Evolutionary conservation across 2,888 invertebrate genomes (phyloP), one percentile per base, ranked within the genome.

Genomic region (Dryococelus australis): DNA sequence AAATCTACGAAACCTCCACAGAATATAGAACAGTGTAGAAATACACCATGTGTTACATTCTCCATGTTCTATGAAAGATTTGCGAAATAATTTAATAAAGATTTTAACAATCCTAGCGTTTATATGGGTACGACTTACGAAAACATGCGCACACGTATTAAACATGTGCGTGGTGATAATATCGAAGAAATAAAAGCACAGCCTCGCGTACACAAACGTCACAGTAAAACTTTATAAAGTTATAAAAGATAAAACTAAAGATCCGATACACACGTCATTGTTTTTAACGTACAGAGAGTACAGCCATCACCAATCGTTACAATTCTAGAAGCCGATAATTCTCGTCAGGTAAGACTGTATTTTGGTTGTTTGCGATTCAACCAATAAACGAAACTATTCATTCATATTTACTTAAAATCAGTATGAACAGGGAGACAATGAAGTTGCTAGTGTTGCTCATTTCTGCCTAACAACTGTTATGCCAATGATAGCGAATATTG

Each of bases 11-110:
- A 79, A 79, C 16, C 24, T 79, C 24, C 79, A 79, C 79, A 79
- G 79, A 79, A 24, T 79, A 16, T 16, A 79, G 9, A 79, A 79
- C 79, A 79, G 20, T 27, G 79, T 79, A 8, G 20, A 79, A 8
- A 79, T 47, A 47, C 47, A 47, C 47, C 20, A 79, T 8, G 20
- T 79, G 79, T 79, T 79, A 79, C 6, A 79, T 26, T 79, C 16
- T 79, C 79, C 79, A 79, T 79, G 79, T 79, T 79, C 20, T 79
- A 79, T 79, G 27, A 79, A 79, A 79, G 6, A 79, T 8, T 79
- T 79, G 6, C 9, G 6, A 79, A 79, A 79, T 8, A 16, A 16
- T 79, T n/a, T n/a, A n/a, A n/a, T 6, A 79, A 10, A 79, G 79
- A 9, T 79, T 79, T 79, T 26, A 79, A 16, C 16, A 79, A 79